Evolutionary conservation across 2,888 invertebrate genomes (phyloP).

Genomic region (Oscheius sp.): DNA sequence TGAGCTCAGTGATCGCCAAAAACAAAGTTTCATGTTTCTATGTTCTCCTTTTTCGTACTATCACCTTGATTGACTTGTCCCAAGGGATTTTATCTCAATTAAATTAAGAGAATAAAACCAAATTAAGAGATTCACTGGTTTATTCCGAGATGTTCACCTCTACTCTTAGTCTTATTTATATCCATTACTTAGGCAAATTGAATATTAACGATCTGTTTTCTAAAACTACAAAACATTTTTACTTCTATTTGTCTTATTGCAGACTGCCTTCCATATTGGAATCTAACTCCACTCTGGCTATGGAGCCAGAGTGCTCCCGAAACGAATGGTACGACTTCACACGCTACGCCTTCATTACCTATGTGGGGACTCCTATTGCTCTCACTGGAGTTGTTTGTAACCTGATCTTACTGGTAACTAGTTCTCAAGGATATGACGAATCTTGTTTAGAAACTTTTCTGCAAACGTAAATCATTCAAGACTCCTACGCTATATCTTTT

Average conservation of each 20-base stretch:
- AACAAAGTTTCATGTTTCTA: no score
- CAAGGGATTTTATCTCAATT: no score
- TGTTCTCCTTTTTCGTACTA: no score
- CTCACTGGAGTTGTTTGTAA: constrained; percentile 60
- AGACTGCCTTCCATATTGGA: not conserved
- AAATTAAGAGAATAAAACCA: no score
- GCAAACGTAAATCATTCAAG: constrained; percentile 42
- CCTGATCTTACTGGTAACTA: constrained; percentile 52
- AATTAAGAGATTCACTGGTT: no score
- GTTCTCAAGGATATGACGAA: not conserved
- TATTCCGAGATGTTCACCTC: no score
- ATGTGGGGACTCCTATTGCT: constrained; percentile 62
- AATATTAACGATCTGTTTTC: not conserved
- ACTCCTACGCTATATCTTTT: constrained; percentile 59
- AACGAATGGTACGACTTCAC: constrained; percentile 58
- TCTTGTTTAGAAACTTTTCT: constrained; percentile 49
- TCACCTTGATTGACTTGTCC: no score
- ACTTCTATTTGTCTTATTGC: not conserved
- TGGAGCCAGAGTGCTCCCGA: constrained; percentile 38
- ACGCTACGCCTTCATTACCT: constrained; percentile 59
- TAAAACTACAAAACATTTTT: not conserved
- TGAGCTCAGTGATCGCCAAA: no score
- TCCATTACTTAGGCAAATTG: no score
- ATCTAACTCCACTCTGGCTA: not conserved
- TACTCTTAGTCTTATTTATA: no score